Conservation (phyloP, 2,797 vertebrate genomes). For the Tokudaia tokunoshimensis region DNA sequence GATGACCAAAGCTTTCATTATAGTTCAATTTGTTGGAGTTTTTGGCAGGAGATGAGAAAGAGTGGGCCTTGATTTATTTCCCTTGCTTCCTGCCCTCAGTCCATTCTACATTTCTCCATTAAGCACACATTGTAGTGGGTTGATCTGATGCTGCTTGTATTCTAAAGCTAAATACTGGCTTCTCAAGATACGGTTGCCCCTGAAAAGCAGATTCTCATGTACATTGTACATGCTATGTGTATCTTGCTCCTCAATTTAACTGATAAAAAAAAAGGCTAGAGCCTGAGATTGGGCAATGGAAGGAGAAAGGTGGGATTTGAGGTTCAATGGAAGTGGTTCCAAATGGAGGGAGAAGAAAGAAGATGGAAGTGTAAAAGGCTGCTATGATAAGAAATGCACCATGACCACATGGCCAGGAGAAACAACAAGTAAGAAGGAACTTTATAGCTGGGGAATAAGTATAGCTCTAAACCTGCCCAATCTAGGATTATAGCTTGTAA, state of each 20-base stretch:
- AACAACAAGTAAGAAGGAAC: background rate
- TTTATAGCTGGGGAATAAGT: background rate
- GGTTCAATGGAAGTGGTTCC: background rate
- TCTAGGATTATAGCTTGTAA: background rate
- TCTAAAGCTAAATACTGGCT: background rate
- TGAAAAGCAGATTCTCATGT: background rate
- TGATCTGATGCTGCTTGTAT: background rate
- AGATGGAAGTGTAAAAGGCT: background rate
- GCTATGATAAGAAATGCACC: background rate
- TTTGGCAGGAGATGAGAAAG: background rate
- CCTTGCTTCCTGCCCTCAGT: background rate
- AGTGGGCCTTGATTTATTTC: background rate
- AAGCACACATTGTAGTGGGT: background rate
- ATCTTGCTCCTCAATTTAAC: background rate
- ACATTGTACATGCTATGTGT: background rate
- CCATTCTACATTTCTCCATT: background rate
- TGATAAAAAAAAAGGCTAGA: too few species aligned
- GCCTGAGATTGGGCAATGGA: too few species aligned
- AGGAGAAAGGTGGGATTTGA: too few species aligned
- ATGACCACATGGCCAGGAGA: background rate
- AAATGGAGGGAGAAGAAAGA: background rate
- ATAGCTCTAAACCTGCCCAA: background rate
- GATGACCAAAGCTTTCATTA: background rate
- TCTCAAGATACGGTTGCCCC: background rate
- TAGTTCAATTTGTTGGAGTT: background rate